Percentiles rank a stretch among this genome's conserved stretches.
These are phyloP conservation scores for Dorcus hopei DNA, from an alignment of 2,888 invertebrate species.

Conservation along the genomic window DNA sequence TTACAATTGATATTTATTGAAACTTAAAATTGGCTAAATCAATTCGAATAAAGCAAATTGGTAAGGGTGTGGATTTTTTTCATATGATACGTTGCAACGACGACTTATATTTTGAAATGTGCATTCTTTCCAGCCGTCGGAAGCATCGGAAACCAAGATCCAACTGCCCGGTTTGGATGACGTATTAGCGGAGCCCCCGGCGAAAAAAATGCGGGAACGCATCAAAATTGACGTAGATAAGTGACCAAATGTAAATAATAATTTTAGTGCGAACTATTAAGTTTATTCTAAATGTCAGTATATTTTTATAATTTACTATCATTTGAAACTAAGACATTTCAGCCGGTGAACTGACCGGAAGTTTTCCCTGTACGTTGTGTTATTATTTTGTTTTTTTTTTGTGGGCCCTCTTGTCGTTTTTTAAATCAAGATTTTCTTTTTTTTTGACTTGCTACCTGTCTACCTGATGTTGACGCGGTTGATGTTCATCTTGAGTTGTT, in stretches of 20 bases:
- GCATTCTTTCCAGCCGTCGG: conserved; percentile 61
- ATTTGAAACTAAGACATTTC: conserved; percentile 11
- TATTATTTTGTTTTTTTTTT: neutral
- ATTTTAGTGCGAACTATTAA: conserved; percentile 17
- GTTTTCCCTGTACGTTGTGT: neutral
- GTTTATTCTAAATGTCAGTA: conserved; percentile 18
- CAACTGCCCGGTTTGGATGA: conserved; percentile 69
- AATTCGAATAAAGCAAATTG: neutral
- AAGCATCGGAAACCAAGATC: conserved; percentile 77
- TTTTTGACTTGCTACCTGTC: conserved; percentile 7
- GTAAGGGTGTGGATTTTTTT: no score
- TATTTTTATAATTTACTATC: conserved; percentile 17
- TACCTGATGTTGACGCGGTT: conserved; percentile 8
- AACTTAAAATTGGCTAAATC: no score
- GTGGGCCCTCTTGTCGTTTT: conserved; percentile 11
- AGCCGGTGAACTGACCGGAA: neutral
- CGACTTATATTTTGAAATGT: conserved; percentile 1
- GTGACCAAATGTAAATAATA: conserved; percentile 34
- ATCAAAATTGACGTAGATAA: conserved; percentile 43
- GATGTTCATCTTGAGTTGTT: neutral
- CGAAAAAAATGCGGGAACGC: conserved; percentile 44
- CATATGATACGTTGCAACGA: no score
- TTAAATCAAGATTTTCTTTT: neutral
- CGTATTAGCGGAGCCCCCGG: conserved; percentile 48
- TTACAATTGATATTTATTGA: no score